phyloP scores from a whole-genome alignment of 2,113 vertebrate species.

The Hydrochoerus hydrochaeris region DNA sequence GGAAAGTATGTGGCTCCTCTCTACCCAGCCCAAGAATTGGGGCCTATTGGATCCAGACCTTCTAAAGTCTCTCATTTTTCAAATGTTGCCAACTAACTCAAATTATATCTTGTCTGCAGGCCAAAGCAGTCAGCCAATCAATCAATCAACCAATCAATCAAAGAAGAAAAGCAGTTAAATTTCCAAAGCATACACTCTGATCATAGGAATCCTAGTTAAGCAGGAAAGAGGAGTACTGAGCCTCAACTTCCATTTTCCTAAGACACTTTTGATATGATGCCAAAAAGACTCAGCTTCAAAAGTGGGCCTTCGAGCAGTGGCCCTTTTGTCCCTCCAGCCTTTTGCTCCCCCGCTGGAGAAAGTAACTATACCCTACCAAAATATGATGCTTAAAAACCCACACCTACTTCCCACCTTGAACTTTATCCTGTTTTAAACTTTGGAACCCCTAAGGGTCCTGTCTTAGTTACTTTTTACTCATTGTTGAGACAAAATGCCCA shows the following conservation, averaged over 20 bases:
- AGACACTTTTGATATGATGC: constrained; percentile 2
- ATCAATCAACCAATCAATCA: not conserved
- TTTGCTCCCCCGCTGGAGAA: not conserved
- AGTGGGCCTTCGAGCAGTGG: not conserved
- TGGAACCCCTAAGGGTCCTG: not conserved
- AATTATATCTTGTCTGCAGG: constrained; percentile 27
- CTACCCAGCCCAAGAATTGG: not conserved
- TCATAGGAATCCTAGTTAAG: constrained; percentile 35
- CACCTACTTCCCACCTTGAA: constrained; percentile 44
- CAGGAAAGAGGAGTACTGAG: not conserved
- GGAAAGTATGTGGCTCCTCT: not conserved
- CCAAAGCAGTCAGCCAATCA: constrained; percentile 38
- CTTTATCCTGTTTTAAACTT: constrained; percentile 48
- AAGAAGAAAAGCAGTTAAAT: not conserved
- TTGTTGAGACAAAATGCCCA: too few species aligned
- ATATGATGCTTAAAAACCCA: constrained; percentile 1
- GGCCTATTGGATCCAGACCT: not conserved
- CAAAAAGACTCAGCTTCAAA: not conserved
- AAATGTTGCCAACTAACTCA: constrained; percentile 35
- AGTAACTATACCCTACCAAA: not conserved
- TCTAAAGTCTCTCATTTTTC: not conserved
- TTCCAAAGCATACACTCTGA: constrained; percentile 23
- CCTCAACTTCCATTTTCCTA: not conserved
- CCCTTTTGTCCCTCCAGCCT: not conserved
- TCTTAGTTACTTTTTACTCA: too few species aligned